These are phyloP conservation scores for Raja brachyura DNA, from an alignment of 2,113 vertebrate genomes.

Conservation along the genomic window DNA sequence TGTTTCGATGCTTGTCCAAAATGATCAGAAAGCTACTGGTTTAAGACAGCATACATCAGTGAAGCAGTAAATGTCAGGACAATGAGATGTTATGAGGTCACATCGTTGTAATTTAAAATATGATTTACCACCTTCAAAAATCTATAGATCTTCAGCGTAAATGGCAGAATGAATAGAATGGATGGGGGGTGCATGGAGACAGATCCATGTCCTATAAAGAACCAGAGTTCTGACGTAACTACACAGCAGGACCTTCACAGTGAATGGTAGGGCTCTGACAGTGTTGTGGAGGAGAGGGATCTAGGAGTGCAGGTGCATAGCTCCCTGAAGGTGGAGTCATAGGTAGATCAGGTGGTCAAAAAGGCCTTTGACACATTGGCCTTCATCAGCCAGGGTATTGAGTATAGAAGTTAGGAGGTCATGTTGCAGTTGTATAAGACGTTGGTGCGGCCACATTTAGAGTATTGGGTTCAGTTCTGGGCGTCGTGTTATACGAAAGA, in stretches of 20 bases:
- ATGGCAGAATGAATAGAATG: background rate
- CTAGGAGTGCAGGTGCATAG: no score
- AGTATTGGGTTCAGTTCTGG: no score
- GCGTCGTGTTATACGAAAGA: no score
- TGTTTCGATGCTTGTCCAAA: background rate
- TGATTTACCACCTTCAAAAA: background rate
- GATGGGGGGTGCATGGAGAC: background rate
- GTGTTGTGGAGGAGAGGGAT: no score
- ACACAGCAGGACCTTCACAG: background rate
- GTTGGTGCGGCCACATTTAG: no score
- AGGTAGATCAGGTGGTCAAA: no score
- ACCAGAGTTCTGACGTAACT: background rate
- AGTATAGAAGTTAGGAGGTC: no score
- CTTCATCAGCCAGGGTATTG: no score
- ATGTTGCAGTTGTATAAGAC: no score
- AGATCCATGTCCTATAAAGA: background rate
- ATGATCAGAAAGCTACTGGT: background rate
- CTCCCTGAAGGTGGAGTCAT: no score
- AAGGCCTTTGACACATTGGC: no score
- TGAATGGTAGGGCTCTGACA: no score
- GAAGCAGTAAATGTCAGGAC: background rate
- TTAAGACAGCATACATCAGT: background rate
- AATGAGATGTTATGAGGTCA: background rate
- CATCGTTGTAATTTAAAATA: background rate
- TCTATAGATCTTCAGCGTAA: background rate